Evolutionary conservation across 1,140 invertebrate species (phyloP).

Genomic region (Lucilia cuprina): DNA sequence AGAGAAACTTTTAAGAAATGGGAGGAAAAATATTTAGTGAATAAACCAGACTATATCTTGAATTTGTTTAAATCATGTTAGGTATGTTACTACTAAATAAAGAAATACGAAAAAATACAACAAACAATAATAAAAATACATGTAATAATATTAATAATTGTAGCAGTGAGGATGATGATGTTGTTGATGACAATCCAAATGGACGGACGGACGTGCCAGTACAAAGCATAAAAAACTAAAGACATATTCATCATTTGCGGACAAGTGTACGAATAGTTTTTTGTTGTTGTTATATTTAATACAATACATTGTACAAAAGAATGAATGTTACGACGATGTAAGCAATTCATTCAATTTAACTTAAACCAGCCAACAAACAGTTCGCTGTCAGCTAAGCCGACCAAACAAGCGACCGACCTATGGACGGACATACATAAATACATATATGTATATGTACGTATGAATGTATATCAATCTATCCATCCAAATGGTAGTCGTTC

Average conservation of each 20-base stretch:
- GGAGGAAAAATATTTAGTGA: background rate
- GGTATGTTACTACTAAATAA: background rate
- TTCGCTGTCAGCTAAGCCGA: background rate
- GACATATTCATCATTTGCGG: too few species aligned
- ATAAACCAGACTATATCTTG: background rate
- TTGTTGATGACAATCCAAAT: background rate
- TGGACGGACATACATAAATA: background rate
- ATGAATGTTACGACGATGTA: background rate
- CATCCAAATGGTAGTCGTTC: too few species aligned
- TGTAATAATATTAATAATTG: background rate
- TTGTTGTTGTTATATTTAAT: too few species aligned
- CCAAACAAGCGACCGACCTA: background rate
- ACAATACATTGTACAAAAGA: background rate
- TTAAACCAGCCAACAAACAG: background rate
- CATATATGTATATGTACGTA: background rate
- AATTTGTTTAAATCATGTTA: background rate
- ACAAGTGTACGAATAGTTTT: background rate
- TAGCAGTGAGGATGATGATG: background rate
- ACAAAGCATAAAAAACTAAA: background rate
- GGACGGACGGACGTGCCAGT: background rate
- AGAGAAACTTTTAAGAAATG: background rate
- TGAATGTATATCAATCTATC: too few species aligned
- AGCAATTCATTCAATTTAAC: constrained; percentile 2
- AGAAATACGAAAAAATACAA: background rate
- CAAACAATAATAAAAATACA: background rate